Percentiles rank a stretch among this genome's conserved stretches.
phyloP scores from a whole-genome alignment of 2,888 invertebrate species.

The Andrena dorsata region DNA sequence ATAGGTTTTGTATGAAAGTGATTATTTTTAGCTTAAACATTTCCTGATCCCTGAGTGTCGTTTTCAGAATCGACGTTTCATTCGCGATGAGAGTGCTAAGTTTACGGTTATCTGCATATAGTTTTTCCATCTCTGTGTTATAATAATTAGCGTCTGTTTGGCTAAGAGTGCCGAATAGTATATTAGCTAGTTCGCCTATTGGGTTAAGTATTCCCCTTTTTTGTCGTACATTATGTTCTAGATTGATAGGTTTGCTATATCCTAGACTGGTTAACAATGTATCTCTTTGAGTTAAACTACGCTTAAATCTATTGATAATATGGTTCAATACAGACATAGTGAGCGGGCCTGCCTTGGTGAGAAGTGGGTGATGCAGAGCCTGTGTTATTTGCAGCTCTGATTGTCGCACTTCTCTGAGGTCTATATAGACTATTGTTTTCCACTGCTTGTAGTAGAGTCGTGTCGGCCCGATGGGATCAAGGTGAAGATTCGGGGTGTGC shows the following conservation, averaged over 20 bases:
- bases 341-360: background rate
- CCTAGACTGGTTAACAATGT: background rate
- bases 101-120: no score
- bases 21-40: no score
- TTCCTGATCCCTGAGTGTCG: no score
- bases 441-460: background rate
- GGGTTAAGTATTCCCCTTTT: no score
- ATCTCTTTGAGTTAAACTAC: background rate
- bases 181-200: no score
- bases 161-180: no score
- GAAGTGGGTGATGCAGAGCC: background rate
- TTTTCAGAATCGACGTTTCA: no score
- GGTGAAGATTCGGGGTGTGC: background rate
- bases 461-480: background rate
- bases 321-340: background rate
- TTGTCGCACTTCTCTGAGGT: background rate
- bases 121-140: no score
- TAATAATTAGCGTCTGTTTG: no score
- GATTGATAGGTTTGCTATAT: slow-evolving; percentile 1
- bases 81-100: no score
- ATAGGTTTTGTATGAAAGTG: no score
- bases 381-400: background rate
- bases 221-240: background rate
- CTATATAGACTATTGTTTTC: background rate
- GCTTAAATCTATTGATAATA: background rate